Percentiles rank a stretch among this genome's conserved stretches.
Conservation (phyloP, 2,797 vertebrate genomes). For the Bovichtus variegatus region DNA sequence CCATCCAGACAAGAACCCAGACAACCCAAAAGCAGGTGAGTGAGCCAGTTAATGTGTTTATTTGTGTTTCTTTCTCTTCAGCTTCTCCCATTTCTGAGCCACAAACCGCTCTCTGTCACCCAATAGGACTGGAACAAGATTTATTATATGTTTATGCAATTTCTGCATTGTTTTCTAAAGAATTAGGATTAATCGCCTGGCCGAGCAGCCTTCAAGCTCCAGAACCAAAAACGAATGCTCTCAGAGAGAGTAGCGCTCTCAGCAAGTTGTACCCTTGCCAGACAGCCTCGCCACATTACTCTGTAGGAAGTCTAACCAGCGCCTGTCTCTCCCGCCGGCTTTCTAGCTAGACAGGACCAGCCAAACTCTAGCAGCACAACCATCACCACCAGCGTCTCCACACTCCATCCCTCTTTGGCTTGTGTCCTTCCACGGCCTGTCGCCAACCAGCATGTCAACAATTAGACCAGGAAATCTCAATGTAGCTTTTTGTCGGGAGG, state of each 20-base stretch:
- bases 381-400: conserved; percentile 30
- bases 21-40: conserved; percentile 95
- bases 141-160: conserved; percentile 9
- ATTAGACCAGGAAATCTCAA: conserved; percentile 72
- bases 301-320: conserved; percentile 27
- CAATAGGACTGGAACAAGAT: conserved; percentile 1
- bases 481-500: conserved; percentile 51
- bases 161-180: conserved; percentile 26
- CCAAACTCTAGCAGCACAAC: conserved; percentile 32
- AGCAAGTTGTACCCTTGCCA: conserved; percentile 22
- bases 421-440: conserved; percentile 42
- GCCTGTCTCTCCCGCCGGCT: background rate
- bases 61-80: background rate
- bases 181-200: conserved; percentile 25
- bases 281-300: conserved; percentile 24
- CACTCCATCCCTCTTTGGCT: conserved; percentile 37
- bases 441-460: conserved; percentile 71
- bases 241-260: background rate
- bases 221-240: conserved; percentile 3
- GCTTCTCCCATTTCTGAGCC: background rate
- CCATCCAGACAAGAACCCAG: conserved; percentile 98
- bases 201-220: background rate
- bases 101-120: background rate
- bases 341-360: conserved; percentile 26
- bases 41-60: background rate